phyloP scores from a whole-genome alignment of 1,140 invertebrate genomes.

The Lithobius niger region DNA sequence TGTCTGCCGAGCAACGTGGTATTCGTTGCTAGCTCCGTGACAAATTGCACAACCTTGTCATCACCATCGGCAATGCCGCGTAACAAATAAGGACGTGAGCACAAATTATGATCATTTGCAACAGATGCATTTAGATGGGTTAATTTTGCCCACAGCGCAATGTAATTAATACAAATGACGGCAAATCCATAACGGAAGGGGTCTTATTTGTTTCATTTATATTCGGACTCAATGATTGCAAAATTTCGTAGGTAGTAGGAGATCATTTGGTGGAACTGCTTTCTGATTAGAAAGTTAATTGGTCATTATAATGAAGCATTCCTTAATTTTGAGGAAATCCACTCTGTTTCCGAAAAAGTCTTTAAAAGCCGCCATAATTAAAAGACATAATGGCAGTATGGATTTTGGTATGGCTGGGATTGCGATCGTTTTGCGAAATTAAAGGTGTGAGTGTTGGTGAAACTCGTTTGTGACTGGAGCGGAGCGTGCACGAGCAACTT shows the following conservation, averaged over 20 bases:
- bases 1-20: too few species aligned
- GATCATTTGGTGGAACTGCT: conserved; percentile 5
- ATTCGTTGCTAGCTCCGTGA: too few species aligned
- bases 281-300: conserved; percentile 7
- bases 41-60: neutral
- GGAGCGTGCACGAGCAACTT: too few species aligned
- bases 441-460: too few species aligned
- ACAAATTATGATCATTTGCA: conserved; percentile 1
- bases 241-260: conserved; percentile 2
- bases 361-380: too few species aligned
- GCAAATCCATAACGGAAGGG: neutral
- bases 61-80: neutral
- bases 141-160: neutral
- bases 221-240: conserved; percentile 3
- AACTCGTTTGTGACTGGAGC: too few species aligned
- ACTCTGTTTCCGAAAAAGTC: too few species aligned
- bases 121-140: conserved; percentile 5
- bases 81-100: neutral
- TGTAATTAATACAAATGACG: conserved; percentile 6
- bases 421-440: too few species aligned
- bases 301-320: neutral
- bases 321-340: neutral
- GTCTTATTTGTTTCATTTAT: conserved; percentile 7
- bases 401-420: too few species aligned
- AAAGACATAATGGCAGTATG: too few species aligned